Percentiles rank a stretch among this genome's conserved stretches.
These are phyloP conservation scores for Sinella curviseta DNA, from an alignment of 1,140 invertebrate genomes.

Conservation along the genomic window DNA sequence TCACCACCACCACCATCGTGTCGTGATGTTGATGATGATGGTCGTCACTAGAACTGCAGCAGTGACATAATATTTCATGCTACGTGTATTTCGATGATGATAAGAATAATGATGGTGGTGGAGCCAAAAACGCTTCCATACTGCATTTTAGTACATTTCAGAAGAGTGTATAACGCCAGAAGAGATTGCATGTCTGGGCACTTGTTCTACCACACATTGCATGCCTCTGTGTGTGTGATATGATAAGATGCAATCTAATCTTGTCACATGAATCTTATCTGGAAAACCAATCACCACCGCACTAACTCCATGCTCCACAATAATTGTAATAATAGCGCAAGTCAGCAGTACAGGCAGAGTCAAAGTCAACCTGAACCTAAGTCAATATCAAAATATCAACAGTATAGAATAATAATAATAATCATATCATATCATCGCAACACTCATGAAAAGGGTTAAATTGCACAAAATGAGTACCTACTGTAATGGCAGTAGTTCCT, in stretches of 20 bases:
- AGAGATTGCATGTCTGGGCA: background rate
- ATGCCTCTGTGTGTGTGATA: background rate
- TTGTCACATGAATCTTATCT: slow-evolving; percentile 25
- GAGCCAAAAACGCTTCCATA: background rate
- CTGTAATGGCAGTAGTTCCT: background rate
- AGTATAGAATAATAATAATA: no score
- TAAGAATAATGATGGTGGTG: no score
- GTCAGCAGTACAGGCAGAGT: background rate
- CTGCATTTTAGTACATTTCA: background rate
- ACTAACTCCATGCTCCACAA: background rate
- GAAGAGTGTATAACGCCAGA: background rate
- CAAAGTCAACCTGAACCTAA: background rate
- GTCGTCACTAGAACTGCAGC: background rate
- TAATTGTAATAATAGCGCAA: background rate
- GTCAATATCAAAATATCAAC: background rate
- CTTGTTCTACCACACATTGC: background rate
- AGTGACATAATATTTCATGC: background rate
- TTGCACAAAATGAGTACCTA: background rate
- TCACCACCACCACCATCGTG: no score
- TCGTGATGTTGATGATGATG: no score
- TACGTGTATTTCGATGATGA: background rate
- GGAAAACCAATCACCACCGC: background rate
- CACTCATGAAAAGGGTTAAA: background rate
- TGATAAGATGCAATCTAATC: slow-evolving; percentile 17
- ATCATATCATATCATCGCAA: no score